Percentiles rank a stretch among this genome's conserved stretches.
Evolutionary conservation across 92 coral and sea anemone genomes (phyloP).

Genomic region (Phenganax subtilis): DNA sequence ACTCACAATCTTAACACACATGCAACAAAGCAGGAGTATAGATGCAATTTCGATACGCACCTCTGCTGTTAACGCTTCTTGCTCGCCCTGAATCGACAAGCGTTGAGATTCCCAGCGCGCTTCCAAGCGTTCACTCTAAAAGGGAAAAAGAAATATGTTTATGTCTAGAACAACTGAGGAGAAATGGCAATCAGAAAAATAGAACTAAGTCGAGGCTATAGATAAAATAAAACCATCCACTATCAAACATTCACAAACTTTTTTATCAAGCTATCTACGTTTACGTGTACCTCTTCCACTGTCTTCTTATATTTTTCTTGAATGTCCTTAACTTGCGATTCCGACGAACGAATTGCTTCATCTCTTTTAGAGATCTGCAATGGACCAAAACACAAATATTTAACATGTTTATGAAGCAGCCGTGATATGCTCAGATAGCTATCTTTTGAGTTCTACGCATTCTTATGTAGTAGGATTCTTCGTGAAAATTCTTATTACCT

Average conservation of each 20-base stretch:
- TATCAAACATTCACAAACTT: neutral
- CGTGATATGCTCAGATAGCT: too few species aligned
- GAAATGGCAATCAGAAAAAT: neutral
- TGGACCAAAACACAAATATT: neutral
- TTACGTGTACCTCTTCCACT: conserved; percentile 71
- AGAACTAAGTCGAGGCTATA: too few species aligned
- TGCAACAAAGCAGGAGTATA: too few species aligned
- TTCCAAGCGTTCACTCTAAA: conserved; percentile 89
- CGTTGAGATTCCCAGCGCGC: conserved; percentile 91
- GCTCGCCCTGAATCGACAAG: conserved; percentile 92
- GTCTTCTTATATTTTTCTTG: conserved; percentile 74
- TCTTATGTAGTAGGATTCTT: neutral
- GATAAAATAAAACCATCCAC: too few species aligned
- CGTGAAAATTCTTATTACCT: conserved; percentile 33
- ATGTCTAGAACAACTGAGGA: neutral
- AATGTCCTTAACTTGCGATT: conserved; percentile 62
- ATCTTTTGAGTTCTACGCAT: too few species aligned
- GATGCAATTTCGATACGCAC: conserved; percentile 31
- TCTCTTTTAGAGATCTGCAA: conserved; percentile 73
- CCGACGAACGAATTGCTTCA: conserved; percentile 61
- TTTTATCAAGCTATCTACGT: neutral
- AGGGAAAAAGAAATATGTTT: conserved; percentile 3
- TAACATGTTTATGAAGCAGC: neutral
- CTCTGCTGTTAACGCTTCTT: conserved; percentile 87
- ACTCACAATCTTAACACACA: too few species aligned